These are phyloP conservation scores for Drosophila hamatofila DNA, from an alignment of 2,888 invertebrate species.

Conservation along the genomic window DNA sequence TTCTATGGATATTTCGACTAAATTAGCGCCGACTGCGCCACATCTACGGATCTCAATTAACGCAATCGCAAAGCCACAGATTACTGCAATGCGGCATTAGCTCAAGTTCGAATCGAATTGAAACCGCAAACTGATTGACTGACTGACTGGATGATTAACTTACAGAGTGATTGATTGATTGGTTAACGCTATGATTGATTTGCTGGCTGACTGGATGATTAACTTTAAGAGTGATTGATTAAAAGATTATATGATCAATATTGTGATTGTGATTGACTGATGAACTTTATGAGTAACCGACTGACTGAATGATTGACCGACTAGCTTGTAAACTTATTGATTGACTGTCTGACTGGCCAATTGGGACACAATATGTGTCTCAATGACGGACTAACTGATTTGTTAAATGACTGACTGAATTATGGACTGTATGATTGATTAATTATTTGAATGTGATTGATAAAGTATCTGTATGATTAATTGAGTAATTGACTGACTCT, in stretches of 20 bases:
- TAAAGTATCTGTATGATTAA: too few relatives aligned
- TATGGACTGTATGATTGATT: neutral
- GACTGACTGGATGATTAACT: constrained; percentile 11
- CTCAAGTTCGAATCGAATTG: neutral
- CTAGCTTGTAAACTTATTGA: neutral
- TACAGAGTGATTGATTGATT: neutral
- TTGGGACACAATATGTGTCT: too few relatives aligned
- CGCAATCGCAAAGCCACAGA: constrained; percentile 56
- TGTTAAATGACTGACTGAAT: neutral
- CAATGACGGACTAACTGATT: too few relatives aligned
- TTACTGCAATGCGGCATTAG: constrained; percentile 7
- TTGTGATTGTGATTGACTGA: neutral
- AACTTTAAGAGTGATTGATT: neutral
- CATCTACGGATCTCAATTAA: constrained; percentile 79
- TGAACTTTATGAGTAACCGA: neutral
- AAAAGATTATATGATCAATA: too few relatives aligned
- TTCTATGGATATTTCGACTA: constrained; percentile 79
- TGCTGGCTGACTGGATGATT: neutral
- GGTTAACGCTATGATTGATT: neutral
- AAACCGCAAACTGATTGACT: constrained; percentile 9
- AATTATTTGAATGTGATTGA: too few relatives aligned
- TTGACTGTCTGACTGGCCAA: neutral
- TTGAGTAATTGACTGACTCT: too few relatives aligned
- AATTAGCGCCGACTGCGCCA: constrained; percentile 52
- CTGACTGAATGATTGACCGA: neutral